Conservation (phyloP, 37 sponge, comb jelly and placozoan genomes). For the Lycopodina hypogea region DNA sequence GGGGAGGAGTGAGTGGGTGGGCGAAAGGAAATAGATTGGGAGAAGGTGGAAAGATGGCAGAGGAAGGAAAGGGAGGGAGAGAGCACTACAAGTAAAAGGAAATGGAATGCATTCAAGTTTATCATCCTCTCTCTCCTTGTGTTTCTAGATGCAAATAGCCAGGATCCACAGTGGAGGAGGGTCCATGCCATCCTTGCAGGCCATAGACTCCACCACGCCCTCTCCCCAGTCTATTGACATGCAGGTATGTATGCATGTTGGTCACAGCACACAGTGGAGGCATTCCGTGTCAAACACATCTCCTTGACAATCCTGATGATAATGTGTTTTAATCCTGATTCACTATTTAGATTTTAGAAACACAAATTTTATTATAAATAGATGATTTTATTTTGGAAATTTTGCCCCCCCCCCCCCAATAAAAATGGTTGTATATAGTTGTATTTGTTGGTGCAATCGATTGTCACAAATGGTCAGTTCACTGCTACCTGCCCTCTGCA, state of each 20-base stretch:
- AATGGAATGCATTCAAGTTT: background rate
- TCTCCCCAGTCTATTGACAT: conserved; percentile 41
- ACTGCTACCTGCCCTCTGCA: too few relatives aligned
- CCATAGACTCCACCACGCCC: conserved; percentile 60
- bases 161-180: conserved; percentile 63
- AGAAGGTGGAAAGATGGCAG: background rate
- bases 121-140: conserved; percentile 21
- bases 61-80: too few relatives aligned
- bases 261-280: too few relatives aligned
- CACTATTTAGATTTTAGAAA: too few relatives aligned
- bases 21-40: background rate
- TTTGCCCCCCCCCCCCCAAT: too few relatives aligned
- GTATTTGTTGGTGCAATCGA: too few relatives aligned
- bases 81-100: too few relatives aligned
- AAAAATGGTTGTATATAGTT: too few relatives aligned
- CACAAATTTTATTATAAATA: too few relatives aligned
- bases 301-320: background rate
- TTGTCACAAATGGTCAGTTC: too few relatives aligned
- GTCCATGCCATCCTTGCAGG: conserved; percentile 69
- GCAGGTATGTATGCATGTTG: conserved; percentile 44
- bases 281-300: background rate
- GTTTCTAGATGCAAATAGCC: conserved; percentile 61
- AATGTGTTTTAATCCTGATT: background rate
- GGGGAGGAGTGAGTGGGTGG: background rate
- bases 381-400: too few relatives aligned